These are phyloP conservation scores for Anguilla pacifica DNA, from an alignment of 2,797 vertebrate species.

Conservation along the genomic window DNA sequence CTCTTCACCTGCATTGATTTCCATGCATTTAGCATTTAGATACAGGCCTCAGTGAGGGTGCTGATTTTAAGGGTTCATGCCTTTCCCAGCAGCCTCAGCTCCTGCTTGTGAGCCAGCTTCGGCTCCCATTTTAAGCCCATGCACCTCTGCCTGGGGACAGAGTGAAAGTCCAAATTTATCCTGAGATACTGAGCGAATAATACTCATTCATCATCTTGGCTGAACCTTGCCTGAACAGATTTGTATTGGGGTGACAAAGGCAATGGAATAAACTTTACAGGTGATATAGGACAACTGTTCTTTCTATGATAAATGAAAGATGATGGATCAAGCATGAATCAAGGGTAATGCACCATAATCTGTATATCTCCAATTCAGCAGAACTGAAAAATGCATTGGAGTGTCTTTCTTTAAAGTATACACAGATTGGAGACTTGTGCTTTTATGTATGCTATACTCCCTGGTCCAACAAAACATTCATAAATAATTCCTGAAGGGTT, in stretches of 20 bases:
- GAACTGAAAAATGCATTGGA: neutral
- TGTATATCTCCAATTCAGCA: neutral
- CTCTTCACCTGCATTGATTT: neutral
- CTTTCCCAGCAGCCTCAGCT: neutral
- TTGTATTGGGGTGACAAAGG: neutral
- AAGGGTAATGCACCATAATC: neutral
- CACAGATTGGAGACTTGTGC: neutral
- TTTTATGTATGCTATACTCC: neutral
- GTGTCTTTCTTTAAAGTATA: neutral
- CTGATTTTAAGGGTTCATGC: no score
- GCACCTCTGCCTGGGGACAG: neutral
- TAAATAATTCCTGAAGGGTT: neutral
- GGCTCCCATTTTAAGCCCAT: neutral
- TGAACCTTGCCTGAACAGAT: neutral
- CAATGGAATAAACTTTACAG: slow-evolving; percentile 2
- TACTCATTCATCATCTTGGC: neutral
- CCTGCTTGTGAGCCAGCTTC: neutral
- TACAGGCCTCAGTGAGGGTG: neutral
- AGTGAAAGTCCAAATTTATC: slow-evolving; percentile 9
- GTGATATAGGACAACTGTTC: neutral
- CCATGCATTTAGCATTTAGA: neutral
- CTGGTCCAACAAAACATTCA: neutral
- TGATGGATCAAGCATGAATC: neutral
- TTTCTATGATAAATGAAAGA: neutral
- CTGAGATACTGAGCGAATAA: neutral